Base-by-base conservation (phyloP, 1,140 invertebrate species). In the Chelonus insularis region DNA sequence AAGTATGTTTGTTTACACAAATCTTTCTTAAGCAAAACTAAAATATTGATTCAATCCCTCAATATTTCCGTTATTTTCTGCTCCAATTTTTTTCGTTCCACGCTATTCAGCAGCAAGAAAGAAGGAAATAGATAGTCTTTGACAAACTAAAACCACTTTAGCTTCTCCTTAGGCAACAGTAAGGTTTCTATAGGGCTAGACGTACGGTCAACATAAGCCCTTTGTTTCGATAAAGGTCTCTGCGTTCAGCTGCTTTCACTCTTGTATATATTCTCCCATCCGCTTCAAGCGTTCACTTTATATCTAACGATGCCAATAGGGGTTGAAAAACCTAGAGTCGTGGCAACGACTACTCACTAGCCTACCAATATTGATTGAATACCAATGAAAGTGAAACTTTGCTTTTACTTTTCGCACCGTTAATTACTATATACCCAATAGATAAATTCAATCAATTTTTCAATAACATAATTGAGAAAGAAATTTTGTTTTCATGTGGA, bases 181-280 rank as follows among this genome's bases (percentile, higher is more conserved):
- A 60, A 52, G 18, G 60, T 68, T 70, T 72, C 65, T 69, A 67
- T 68, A 67, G 60, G 59, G 64, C 65, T 64, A 67, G 70, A 72
- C 69, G 60, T 60, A 69, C 59, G 68, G 67, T 72, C 72, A 72
- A 73, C 66, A 73, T 54, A 43, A 36, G 45, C 58, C 57, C 65
- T 72, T 73, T 72, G 66, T 72, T 65, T 69, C 66, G 59, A 63
- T 56, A 67, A 72, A 60, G 60, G 60, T 60, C 52, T 57, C 62
- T 52, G 59, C 18, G 25, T 29, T 29, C 25, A 29, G 25, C 7
- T 29, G 25, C 25, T 29, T 29, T 29, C 25, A 4, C 25, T 29
- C 25, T 29, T 29, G 7, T 29, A 29, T 7, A 29, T 57, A 57
- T 57, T 6, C 23, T 47, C 50, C 23, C 32, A 51, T 20, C 39